These are phyloP conservation scores for Trematocara caparti DNA, from an alignment of 2,797 vertebrate species.

Conservation along the genomic window DNA sequence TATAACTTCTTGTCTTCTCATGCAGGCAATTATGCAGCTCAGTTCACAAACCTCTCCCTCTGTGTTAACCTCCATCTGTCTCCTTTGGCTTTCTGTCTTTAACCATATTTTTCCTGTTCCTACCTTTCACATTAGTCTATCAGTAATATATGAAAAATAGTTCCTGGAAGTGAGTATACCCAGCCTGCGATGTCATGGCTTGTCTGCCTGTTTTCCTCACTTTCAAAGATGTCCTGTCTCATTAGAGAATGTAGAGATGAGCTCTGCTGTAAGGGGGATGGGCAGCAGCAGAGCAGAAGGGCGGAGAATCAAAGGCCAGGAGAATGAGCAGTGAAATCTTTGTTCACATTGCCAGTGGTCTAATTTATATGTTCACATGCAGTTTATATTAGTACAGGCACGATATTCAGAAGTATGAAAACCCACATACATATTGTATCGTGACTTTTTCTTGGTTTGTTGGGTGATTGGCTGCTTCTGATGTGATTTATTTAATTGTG, in stretches of 20 bases:
- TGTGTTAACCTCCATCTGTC: neutral
- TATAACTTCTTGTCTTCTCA: slow-evolving; percentile 19
- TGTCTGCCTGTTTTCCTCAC: slow-evolving; percentile 32
- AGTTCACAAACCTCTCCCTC: neutral
- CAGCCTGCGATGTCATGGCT: slow-evolving; percentile 4
- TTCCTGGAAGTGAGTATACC: slow-evolving; percentile 7
- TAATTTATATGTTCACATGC: neutral
- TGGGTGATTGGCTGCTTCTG: neutral
- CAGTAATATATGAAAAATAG: slow-evolving; percentile 11
- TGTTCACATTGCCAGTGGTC: slow-evolving; percentile 38
- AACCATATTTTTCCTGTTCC: neutral
- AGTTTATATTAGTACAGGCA: neutral
- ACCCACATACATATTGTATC: neutral
- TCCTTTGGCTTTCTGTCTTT: neutral
- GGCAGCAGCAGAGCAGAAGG: slow-evolving; percentile 24
- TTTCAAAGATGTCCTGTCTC: slow-evolving; percentile 57
- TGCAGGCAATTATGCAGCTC: neutral
- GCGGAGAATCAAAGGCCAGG: slow-evolving; percentile 47
- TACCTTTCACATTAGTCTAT: neutral
- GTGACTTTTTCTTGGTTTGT: neutral
- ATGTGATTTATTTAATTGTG: neutral
- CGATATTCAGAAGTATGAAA: neutral
- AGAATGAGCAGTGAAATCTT: slow-evolving; percentile 56
- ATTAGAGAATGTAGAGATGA: slow-evolving; percentile 56
- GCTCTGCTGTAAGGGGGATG: slow-evolving; percentile 40